phyloP scores from a whole-genome alignment of 2,888 invertebrate species.

The Fissipunctia ypsillon region DNA sequence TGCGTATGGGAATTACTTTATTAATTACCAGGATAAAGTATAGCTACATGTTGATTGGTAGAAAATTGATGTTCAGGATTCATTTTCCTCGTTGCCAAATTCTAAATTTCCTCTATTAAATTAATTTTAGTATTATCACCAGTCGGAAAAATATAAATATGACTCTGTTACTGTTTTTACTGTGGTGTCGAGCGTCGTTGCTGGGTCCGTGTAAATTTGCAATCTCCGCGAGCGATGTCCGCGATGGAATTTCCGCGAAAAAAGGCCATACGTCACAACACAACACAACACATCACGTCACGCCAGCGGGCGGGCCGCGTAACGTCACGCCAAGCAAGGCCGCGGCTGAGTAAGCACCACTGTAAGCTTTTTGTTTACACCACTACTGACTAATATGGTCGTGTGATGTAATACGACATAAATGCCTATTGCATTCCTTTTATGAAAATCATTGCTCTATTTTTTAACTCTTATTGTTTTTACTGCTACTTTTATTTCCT shows the following conservation, averaged over 20 bases:
- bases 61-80: constrained; percentile 16
- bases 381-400: constrained; percentile 71
- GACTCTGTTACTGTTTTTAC: constrained; percentile 14
- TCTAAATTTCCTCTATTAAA: constrained; percentile 10
- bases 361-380: constrained; percentile 74
- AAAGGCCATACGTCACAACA: constrained; percentile 83
- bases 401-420: constrained; percentile 63
- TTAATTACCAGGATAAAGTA: constrained; percentile 24
- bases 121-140: neutral
- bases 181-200: constrained; percentile 38
- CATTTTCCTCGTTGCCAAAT: constrained; percentile 10
- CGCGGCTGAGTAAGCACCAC: constrained; percentile 75
- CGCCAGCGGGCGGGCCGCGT: constrained; percentile 73
- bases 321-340: constrained; percentile 84
- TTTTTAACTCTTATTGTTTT: constrained; percentile 1
- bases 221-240: constrained; percentile 79
- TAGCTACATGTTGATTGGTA: neutral
- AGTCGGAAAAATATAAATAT: neutral
- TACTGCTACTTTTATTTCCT: neutral
- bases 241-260: constrained; percentile 89
- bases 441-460: constrained; percentile 31
- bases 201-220: constrained; percentile 62
- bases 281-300: constrained; percentile 79
- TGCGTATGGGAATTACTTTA: constrained; percentile 21
- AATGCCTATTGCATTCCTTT: constrained; percentile 34